A percentile compares a stretch with the other conserved stretches of the same genome.
phyloP scores from a whole-genome alignment of 1,140 invertebrate species.

The Eumeta japonica region DNA sequence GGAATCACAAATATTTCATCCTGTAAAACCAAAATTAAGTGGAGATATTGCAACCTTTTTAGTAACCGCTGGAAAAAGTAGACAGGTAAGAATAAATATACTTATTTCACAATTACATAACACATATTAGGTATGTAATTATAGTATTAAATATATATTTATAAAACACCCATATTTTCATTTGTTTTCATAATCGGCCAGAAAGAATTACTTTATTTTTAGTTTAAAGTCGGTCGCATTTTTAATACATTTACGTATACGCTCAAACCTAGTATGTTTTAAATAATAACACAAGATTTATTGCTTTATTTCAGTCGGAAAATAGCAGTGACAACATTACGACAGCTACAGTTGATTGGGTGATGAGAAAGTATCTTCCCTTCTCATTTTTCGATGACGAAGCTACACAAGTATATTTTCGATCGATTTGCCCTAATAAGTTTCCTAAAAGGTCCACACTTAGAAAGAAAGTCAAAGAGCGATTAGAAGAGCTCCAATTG shows the following conservation, averaged over 20 bases:
- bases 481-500: conserved; percentile 20
- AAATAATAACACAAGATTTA: conserved; percentile 1
- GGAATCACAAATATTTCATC: conserved; percentile 3
- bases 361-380: conserved; percentile 31
- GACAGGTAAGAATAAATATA: conserved; percentile 6
- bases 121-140: conserved; percentile 5
- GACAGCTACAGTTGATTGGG: conserved; percentile 21
- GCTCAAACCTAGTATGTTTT: no score
- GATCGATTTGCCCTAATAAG: conserved; percentile 18
- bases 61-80: conserved; percentile 4
- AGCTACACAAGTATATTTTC: conserved; percentile 27
- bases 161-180: conserved; percentile 3
- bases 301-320: conserved; percentile 10
- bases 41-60: conserved; percentile 4
- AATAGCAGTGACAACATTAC: conserved; percentile 17
- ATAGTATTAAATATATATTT: neutral
- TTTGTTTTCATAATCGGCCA: conserved; percentile 5
- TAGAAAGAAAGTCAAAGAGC: conserved; percentile 20
- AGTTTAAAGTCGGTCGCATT: no score
- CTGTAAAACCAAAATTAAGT: conserved; percentile 4
- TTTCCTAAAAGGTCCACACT: conserved; percentile 19
- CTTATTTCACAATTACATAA: neutral
- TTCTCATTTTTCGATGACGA: conserved; percentile 32
- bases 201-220: conserved; percentile 4
- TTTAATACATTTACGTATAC: no score